Evolutionary conservation across 1,140 invertebrate species (phyloP), one percentile per base, ranked within the genome.

Genomic region (Macrobrachium rosenbergii): DNA sequence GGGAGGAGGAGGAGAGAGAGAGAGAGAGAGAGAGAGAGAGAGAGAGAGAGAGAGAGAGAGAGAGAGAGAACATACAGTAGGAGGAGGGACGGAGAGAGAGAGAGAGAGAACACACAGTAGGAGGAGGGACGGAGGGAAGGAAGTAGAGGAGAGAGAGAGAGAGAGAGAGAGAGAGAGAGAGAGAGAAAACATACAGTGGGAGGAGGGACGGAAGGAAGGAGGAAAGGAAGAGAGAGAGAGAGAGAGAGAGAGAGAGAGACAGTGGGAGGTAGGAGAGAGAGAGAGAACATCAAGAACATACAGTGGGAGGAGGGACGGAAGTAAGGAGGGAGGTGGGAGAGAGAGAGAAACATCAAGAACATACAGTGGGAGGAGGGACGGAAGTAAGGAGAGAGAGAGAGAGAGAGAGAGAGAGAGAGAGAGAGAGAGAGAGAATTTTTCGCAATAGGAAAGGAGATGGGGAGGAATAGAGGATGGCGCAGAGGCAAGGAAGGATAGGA

Each of bases 171-270:
- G 23, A 60, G 59, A 63, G 59, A n/a, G 14, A 62, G 60, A 28
- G 43, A 23, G 63, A 62, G 80, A 62, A 23, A 19, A 6, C 2
- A 43, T 12, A 58, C n/a, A 52, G 28, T 11, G 8, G 28, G 43
- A 23, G 21, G 37, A 21, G 17, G 63, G 21, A 64, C 7, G 76
- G 19, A 14, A 21, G 23, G 58, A 45, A 52, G 43, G 23, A 5
- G n/a, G 76, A 21, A 23, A 6, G 28, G 17, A 5, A 78, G 43
- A 59, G 11, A 59, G n/a, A 59, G 76, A 78, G 45, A 52, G 52
- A 52, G 76, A 52, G 76, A 52, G 52, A 58, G 76, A 52, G 76
- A 78, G 28, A 58, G 76, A 59, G 76, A 78, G 76, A 43, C n/a
- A n/a, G n/a, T n/a, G n/a, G n/a, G n/a, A n/a, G n/a, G n/a, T n/a